Evolutionary conservation across 2,797 vertebrate genomes (phyloP), one percentile per base, ranked within the genome.

Genomic region (Amblyopsis hoosieri): DNA sequence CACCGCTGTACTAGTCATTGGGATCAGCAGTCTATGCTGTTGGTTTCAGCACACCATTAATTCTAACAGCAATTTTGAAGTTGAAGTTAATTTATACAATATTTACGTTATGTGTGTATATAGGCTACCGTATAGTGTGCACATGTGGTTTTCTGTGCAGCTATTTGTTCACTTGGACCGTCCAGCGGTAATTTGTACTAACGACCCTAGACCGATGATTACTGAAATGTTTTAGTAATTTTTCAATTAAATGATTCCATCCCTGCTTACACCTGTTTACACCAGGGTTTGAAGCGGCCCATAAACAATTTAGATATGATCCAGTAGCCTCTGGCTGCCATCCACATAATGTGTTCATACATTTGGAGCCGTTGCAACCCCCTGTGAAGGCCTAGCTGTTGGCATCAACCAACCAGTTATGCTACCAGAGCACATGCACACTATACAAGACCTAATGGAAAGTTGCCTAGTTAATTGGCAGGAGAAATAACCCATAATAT

Each of bases 381-480:
- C 33, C 67, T 3, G 61, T 78, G 66, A 80, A 71, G 69, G 74
- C 48, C 14, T 31, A 46, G 74, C 67, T 61, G 62, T 67, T 82
- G 82, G 84, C 84, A 80, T 61, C 56, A 8, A 72, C 66, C 50
- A 14, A 9, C 42, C 1, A 66, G 57, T 62, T 49, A 77, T 79
- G 77, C 75, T 82, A 63, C 57, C 3, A 45, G 62, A 85, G 82
- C 82, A 86, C 81, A 76, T 79, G 79, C 77, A 74, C 78, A 77
- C 81, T 67, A 76, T 84, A 86, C 79, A 80, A 64, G 67, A 60
- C 51, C 66, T 69, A 79, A 86, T 80, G 76, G 78, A 75, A 70
- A 76, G 71, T 72, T 57, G 83, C 76, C 74, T 60, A 71, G 64
- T 72, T 67, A 58, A 82, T 90, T 87, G 83, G 87, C 85, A 80